Base-by-base conservation (phyloP, 2,888 invertebrate genomes). In the Ophion costatus region DNA sequence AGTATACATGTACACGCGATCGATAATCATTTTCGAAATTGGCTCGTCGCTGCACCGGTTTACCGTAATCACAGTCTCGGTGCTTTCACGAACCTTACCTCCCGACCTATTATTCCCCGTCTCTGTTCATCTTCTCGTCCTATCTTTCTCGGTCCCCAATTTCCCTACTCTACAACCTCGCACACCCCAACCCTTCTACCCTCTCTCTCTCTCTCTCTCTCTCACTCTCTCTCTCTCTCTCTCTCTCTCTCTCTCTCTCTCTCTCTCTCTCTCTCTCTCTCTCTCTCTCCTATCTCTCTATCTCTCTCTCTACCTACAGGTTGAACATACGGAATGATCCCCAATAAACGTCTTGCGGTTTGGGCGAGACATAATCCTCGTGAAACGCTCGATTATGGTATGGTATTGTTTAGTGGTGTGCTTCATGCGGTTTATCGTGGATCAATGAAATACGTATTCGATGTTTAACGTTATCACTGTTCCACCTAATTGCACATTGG, bases 11-110 rank as follows among this genome's bases (percentile, higher is more conserved):
- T 33, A 51, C 56, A 42, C 61, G 20, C 17, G 76, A 77, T 80
- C 76, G 77, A 84, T 73, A 84, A 84, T 84, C 24, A 77, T 77
- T 81, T 81, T 73, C 67, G 66, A 71, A 80, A 84, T 71, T 80
- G 70, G 73, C 66, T 71, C 38, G 17, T 67, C 73, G 76, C 24
- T 73, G 71, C 71, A 61, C 57, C 73, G 67, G 56, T 66, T 67
- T 77, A 73, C 76, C 66, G 73, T 73, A 80, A 84, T 81, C 84
- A 74, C 80, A 77, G 71, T 59, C 59, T 71, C 61, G 61, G 51
- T 51, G 61, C 78, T 78, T 78, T 69, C 78, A 45, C 66, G 10
- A 64, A 45, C 66, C 24, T 76, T 57, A 42, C 67, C 78, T 67
- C 29, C 22, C 51, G 63, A 79, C 17, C 70, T 45, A 61, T 79